Evolutionary conservation across 2,888 invertebrate species (phyloP).

Genomic region (Stenodera caucasica): DNA sequence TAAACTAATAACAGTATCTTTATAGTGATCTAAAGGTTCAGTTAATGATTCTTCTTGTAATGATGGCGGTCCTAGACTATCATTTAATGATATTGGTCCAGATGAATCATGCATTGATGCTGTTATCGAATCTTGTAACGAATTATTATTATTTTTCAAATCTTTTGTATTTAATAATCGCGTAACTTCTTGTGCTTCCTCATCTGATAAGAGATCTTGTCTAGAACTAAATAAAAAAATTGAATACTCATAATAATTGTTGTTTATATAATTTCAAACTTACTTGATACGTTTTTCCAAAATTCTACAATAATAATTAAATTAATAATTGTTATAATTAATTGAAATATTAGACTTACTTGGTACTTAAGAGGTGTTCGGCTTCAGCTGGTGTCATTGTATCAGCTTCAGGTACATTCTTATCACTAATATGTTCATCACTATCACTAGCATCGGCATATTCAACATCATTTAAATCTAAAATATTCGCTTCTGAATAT

Average conservation of each 20-base stretch:
- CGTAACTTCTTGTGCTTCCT: slow-evolving; percentile 88
- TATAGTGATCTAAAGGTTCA: slow-evolving; percentile 37
- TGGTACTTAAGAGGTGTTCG: slow-evolving; percentile 81
- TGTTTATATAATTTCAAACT: background rate
- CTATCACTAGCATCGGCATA: slow-evolving; percentile 62
- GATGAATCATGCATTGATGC: slow-evolving; percentile 58
- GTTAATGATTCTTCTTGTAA: slow-evolving; percentile 49
- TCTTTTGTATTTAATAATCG: slow-evolving; percentile 71
- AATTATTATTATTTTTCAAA: slow-evolving; percentile 50
- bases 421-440: slow-evolving; percentile 53
- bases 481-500: slow-evolving; percentile 59
- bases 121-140: slow-evolving; percentile 56
- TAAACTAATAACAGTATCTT: slow-evolving; percentile 22
- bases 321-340: background rate
- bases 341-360: slow-evolving; percentile 59
- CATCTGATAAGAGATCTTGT: slow-evolving; percentile 83
- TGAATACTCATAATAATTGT: too few relatives aligned
- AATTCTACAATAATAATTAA: slow-evolving; percentile 14
- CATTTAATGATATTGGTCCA: slow-evolving; percentile 51
- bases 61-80: slow-evolving; percentile 51
- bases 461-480: slow-evolving; percentile 62
- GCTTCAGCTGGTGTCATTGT: slow-evolving; percentile 86
- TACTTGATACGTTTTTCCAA: slow-evolving; percentile 14
- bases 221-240: slow-evolving; percentile 52
- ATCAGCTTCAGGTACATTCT: slow-evolving; percentile 55